phyloP scores from a whole-genome alignment of 2,888 invertebrate genomes.

The Rhaphigaster nebulosa region DNA sequence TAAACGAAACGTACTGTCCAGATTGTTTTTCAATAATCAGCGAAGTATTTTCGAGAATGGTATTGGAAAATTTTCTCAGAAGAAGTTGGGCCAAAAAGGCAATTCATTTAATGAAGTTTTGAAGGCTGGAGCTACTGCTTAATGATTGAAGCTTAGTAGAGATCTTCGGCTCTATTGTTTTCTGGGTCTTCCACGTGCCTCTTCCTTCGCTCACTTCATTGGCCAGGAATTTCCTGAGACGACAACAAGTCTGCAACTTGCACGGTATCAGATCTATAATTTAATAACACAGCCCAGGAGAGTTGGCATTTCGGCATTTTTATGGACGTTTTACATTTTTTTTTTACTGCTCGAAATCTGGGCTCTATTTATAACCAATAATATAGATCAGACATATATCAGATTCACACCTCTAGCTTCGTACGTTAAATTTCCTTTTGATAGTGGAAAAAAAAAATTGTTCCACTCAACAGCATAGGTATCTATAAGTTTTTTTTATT shows the following conservation, averaged over 20 bases:
- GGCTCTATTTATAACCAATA: too few relatives aligned
- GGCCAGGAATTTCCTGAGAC: neutral
- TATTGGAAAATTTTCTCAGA: neutral
- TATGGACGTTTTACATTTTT: too few relatives aligned
- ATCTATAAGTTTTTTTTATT: too few relatives aligned
- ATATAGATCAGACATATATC: too few relatives aligned
- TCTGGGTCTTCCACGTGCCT: constrained; percentile 45
- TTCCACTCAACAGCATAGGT: too few relatives aligned
- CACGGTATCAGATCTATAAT: neutral
- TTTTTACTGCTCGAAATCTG: too few relatives aligned
- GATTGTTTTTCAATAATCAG: neutral
- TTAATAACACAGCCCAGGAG: neutral
- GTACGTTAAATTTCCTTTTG: too few relatives aligned
- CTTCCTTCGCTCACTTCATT: neutral
- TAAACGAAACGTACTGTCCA: neutral
- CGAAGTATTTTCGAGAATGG: neutral
- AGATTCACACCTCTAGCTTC: too few relatives aligned
- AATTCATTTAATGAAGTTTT: constrained; percentile 42
- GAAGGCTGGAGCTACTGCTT: neutral
- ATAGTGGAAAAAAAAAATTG: too few relatives aligned
- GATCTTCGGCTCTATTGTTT: constrained; percentile 4
- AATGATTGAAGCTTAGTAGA: constrained; percentile 16
- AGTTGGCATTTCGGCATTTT: too few relatives aligned
- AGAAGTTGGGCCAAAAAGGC: neutral
- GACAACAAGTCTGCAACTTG: neutral